These are phyloP conservation scores for Heterocephalus glaber DNA, from an alignment of 2,113 vertebrate species.

Conservation along the genomic window DNA sequence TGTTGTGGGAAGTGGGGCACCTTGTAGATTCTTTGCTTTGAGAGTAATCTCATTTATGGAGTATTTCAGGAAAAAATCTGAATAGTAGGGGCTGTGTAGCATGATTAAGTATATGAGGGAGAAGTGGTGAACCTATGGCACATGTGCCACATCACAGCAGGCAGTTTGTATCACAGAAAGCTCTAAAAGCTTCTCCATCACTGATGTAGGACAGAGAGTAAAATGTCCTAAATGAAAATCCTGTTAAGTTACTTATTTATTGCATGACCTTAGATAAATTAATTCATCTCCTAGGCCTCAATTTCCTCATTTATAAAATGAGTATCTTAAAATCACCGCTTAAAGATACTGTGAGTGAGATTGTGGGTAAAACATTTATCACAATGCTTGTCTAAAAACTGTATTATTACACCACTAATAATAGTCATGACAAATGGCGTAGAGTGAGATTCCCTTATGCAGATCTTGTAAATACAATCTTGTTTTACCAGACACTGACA, in stretches of 20 bases:
- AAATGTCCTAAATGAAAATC: background rate
- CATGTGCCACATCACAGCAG: background rate
- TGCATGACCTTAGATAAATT: background rate
- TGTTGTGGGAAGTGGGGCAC: background rate
- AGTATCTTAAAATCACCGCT: background rate
- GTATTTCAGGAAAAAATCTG: background rate
- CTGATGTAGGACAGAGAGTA: background rate
- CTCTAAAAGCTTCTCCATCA: background rate
- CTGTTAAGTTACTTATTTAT: background rate
- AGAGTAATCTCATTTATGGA: background rate
- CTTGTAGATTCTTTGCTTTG: background rate
- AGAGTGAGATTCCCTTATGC: background rate
- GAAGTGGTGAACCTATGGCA: background rate
- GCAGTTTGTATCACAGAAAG: background rate
- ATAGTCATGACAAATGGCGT: background rate
- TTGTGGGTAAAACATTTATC: background rate
- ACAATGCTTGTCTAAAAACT: background rate
- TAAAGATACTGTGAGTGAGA: slow-evolving; percentile 35
- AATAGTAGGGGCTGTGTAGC: background rate
- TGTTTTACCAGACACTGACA: background rate
- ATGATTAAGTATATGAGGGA: background rate
- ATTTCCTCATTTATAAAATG: slow-evolving; percentile 33
- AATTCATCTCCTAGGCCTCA: background rate
- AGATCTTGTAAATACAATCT: background rate
- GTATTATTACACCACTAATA: background rate